These are phyloP conservation scores for Noturus placidus DNA, from an alignment of 2,113 vertebrate genomes.

Conservation along the genomic window DNA sequence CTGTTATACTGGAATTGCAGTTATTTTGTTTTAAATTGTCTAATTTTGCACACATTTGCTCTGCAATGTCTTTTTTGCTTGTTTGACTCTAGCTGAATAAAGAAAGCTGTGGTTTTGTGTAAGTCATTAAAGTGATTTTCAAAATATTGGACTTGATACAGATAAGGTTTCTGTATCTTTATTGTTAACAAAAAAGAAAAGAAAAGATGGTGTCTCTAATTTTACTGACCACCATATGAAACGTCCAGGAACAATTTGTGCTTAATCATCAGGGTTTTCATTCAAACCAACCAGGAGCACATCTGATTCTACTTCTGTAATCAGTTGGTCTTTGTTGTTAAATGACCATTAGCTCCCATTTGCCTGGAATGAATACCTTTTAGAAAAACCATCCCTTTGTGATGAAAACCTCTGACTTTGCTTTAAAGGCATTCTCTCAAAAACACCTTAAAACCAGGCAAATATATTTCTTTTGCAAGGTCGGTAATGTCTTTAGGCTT, in stretches of 20 bases:
- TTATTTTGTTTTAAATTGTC: neutral
- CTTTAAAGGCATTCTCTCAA: neutral
- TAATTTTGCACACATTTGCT: neutral
- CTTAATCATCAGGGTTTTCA: neutral
- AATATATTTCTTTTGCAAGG: neutral
- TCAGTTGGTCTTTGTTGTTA: neutral
- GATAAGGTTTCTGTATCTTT: neutral
- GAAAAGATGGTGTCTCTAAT: neutral
- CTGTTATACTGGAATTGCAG: neutral
- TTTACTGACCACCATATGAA: neutral
- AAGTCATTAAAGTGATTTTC: neutral
- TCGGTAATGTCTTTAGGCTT: neutral
- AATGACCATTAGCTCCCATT: neutral
- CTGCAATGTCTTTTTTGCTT: neutral
- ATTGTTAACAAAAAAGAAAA: neutral
- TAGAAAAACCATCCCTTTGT: neutral
- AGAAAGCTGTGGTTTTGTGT: neutral
- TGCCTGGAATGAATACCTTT: neutral
- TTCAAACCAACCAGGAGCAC: neutral
- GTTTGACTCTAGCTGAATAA: neutral
- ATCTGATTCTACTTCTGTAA: neutral
- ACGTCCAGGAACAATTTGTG: neutral
- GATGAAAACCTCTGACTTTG: neutral
- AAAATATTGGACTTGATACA: neutral
- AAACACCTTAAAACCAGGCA: neutral